These are phyloP conservation scores for Corvus hawaiiensis DNA, from an alignment of 2,113 vertebrate species.

Conservation along the genomic window DNA sequence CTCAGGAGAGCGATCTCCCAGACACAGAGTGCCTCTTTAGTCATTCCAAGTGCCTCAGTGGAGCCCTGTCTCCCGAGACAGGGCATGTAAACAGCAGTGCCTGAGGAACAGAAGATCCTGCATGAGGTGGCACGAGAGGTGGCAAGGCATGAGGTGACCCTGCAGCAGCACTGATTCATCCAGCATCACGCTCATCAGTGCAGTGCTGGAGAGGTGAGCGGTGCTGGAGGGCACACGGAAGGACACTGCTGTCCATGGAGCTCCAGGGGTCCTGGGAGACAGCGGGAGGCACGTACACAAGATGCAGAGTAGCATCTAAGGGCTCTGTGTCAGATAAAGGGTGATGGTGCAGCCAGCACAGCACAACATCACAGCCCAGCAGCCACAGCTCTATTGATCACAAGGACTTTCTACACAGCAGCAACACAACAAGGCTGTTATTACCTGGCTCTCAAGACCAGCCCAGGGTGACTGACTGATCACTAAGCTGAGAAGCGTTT, in stretches of 20 bases:
- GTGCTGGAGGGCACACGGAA: background rate
- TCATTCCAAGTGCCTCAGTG: background rate
- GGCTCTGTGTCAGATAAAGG: background rate
- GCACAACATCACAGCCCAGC: background rate
- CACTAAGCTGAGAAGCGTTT: background rate
- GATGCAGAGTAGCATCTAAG: background rate
- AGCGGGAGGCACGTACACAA: background rate
- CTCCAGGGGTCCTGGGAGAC: background rate
- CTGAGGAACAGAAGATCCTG: background rate
- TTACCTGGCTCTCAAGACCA: background rate
- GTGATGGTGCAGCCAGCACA: background rate
- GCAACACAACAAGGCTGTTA: background rate
- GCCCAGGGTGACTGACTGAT: background rate
- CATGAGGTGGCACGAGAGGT: background rate
- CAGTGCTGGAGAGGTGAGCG: background rate
- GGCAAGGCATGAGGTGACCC: background rate
- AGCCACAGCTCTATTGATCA: background rate
- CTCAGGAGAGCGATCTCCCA: conserved; percentile 18
- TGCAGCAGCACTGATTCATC: conserved; percentile 11
- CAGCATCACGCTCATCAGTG: background rate
- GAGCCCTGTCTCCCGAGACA: background rate
- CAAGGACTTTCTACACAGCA: background rate
- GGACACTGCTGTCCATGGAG: background rate
- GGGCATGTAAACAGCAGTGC: background rate
- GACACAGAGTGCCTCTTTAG: background rate